Evolutionary conservation across 2,888 invertebrate genomes (phyloP).

Genomic region (Urechis unicinctus): DNA sequence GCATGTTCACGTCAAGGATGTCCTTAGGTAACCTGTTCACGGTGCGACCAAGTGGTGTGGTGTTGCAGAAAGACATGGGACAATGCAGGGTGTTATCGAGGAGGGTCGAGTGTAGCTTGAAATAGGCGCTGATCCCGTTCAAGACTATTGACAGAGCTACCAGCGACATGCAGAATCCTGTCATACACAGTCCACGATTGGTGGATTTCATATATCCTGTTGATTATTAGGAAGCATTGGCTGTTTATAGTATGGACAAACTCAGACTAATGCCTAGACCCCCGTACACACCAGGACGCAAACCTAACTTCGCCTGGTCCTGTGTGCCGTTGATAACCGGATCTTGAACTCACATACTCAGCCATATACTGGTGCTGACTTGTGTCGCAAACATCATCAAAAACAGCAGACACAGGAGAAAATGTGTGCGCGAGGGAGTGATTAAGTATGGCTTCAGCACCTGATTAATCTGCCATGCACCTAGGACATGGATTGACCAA

Average conservation of each 20-base stretch:
- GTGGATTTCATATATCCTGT: too few relatives aligned
- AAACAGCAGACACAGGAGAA: conserved; percentile 4
- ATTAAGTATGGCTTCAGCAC: conserved; percentile 76
- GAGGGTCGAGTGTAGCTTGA: conserved; percentile 38
- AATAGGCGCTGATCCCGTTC: conserved; percentile 44
- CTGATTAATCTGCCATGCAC: conserved; percentile 68
- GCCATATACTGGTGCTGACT: conserved; percentile 29
- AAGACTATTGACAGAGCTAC: conserved; percentile 31
- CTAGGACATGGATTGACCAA: too few relatives aligned
- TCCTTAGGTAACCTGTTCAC: conserved; percentile 36
- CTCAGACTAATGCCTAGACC: conserved; percentile 41
- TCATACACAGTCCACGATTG: neutral
- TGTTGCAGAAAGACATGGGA: conserved; percentile 51
- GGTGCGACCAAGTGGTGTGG: conserved; percentile 51
- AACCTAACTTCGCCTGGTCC: conserved; percentile 23
- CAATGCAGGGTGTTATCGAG: conserved; percentile 38
- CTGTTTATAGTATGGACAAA: conserved; percentile 15
- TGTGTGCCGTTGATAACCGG: conserved; percentile 21
- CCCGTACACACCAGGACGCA: conserved; percentile 54
- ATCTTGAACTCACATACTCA: conserved; percentile 34
- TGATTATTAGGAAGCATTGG: too few relatives aligned
- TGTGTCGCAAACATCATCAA: conserved; percentile 3
- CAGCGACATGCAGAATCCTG: conserved; percentile 13
- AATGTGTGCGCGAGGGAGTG: conserved; percentile 3
- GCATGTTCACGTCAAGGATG: conserved; percentile 19